These are phyloP conservation scores for Ornithorhynchus anatinus DNA, from an alignment of 2,113 vertebrate species.

Conservation along the genomic window DNA sequence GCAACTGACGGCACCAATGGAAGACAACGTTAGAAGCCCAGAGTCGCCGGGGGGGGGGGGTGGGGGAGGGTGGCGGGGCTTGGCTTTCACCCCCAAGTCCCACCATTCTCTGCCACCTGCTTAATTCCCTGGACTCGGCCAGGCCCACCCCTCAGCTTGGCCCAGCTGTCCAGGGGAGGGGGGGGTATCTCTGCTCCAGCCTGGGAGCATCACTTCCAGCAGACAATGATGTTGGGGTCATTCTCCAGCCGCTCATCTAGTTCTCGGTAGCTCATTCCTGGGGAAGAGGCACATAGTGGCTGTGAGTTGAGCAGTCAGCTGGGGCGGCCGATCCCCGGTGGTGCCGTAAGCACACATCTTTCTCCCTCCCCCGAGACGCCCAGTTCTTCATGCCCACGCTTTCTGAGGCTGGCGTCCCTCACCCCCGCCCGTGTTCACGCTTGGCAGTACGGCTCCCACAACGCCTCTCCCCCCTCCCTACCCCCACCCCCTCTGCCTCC, in stretches of 20 bases:
- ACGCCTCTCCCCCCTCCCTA: background rate
- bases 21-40: too few relatives aligned
- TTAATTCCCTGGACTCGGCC: too few relatives aligned
- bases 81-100: background rate
- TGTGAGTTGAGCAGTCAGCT: too few relatives aligned
- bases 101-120: background rate
- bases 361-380: too few relatives aligned
- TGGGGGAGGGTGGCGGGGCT: too few relatives aligned
- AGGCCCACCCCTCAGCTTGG: background rate
- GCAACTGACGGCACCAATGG: too few relatives aligned
- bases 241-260: slow-evolving; percentile 96
- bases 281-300: slow-evolving; percentile 8
- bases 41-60: too few relatives aligned
- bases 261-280: slow-evolving; percentile 96
- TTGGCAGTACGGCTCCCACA: too few relatives aligned
- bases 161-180: background rate
- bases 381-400: background rate
- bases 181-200: background rate
- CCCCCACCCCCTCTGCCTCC: background rate
- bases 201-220: slow-evolving; percentile 75
- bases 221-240: slow-evolving; percentile 95
- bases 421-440: background rate
- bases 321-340: background rate
- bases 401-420: too few relatives aligned
- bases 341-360: background rate